Percentiles rank a stretch among this genome's conserved stretches.
Evolutionary conservation across 2,113 vertebrate species (phyloP).

Genomic region (Globicephala melas): DNA sequence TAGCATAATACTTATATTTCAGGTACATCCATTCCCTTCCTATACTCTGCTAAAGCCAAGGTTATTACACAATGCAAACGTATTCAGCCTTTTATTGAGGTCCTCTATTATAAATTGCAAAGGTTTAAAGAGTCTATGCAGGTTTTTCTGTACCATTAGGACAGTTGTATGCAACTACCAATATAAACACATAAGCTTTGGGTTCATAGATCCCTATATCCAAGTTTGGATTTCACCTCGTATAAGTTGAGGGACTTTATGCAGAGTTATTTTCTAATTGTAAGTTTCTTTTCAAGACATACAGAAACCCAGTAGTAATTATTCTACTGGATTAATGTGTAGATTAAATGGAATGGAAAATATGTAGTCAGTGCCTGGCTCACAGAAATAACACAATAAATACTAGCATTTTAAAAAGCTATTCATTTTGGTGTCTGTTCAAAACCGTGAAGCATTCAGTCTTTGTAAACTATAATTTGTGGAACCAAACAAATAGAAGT

Average conservation of each 20-base stretch:
- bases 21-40: not conserved
- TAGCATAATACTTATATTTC: not conserved
- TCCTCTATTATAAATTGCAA: not conserved
- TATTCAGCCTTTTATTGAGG: not conserved
- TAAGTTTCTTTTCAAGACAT: not conserved
- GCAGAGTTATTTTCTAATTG: not conserved
- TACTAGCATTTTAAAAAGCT: not conserved
- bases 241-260: not conserved
- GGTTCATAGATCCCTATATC: not conserved
- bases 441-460: not conserved
- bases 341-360: conserved; percentile 29
- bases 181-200: not conserved
- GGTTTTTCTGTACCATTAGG: not conserved
- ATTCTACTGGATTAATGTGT: not conserved
- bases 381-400: not conserved
- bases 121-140: not conserved
- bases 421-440: not conserved
- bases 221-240: not conserved
- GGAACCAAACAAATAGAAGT: not conserved
- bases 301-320: not conserved
- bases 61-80: not conserved
- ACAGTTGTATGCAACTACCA: not conserved
- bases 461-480: not conserved
- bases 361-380: not conserved
- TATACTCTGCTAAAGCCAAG: not conserved